Percentiles rank a stretch among this genome's conserved stretches.
Conservation (phyloP, 2,797 vertebrate genomes). For the Falco cherrug region DNA sequence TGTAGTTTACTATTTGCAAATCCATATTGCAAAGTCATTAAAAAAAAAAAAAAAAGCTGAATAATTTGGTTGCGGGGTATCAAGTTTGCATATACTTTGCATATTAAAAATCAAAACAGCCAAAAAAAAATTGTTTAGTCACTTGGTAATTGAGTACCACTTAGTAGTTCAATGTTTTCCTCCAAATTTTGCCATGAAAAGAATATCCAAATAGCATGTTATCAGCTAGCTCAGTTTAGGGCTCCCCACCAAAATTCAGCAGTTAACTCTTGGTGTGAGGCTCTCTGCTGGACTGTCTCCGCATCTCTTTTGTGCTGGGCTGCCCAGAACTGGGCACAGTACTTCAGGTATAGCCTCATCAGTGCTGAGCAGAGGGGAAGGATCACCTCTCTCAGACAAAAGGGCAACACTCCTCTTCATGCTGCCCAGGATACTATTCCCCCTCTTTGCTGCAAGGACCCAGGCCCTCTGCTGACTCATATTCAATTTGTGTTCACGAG, state of each 20-base stretch:
- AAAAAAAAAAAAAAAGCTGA: neutral
- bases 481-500: too few relatives aligned
- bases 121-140: too few relatives aligned
- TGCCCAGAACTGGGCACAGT: too few relatives aligned
- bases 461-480: too few relatives aligned
- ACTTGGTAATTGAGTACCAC: neutral
- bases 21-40: neutral
- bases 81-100: neutral
- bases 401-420: too few relatives aligned
- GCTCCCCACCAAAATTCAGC: neutral
- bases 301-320: too few relatives aligned
- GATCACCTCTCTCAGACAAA: too few relatives aligned
- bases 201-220: neutral
- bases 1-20: neutral
- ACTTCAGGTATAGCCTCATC: too few relatives aligned
- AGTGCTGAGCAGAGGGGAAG: too few relatives aligned
- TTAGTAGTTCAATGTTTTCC: neutral
- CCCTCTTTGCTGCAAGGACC: too few relatives aligned
- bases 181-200: neutral
- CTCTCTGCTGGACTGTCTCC: too few relatives aligned
- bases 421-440: too few relatives aligned
- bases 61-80: neutral
- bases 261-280: neutral
- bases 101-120: neutral
- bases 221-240: neutral